These are phyloP conservation scores for Tinea pellionella DNA, from an alignment of 2,888 invertebrate genomes.

Conservation along the genomic window DNA sequence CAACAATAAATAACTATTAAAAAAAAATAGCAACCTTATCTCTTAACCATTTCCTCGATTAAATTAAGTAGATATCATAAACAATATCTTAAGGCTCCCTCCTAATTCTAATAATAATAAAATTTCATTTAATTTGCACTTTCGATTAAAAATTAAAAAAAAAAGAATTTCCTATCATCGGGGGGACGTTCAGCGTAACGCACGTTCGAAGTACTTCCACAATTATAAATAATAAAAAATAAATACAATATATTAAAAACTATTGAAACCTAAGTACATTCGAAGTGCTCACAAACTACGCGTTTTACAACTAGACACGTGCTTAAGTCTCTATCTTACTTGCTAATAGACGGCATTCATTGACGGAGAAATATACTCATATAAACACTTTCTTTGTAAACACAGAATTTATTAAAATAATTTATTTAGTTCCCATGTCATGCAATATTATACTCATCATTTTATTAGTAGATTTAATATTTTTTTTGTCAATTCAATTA, in stretches of 20 bases:
- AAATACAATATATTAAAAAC: background rate
- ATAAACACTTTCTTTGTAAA: background rate
- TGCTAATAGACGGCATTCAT: background rate
- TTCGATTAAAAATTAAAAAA: constrained; percentile 35
- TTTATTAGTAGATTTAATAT: too few species aligned
- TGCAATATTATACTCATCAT: too few species aligned
- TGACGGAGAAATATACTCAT: background rate
- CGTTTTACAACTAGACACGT: constrained; percentile 1
- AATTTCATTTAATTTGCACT: constrained; percentile 60
- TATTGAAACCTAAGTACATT: background rate
- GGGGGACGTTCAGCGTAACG: constrained; percentile 64
- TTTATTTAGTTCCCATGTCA: too few species aligned
- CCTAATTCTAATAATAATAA: constrained; percentile 8
- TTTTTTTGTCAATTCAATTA: too few species aligned
- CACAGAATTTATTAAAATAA: too few species aligned
- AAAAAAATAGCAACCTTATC: constrained; percentile 10
- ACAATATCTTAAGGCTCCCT: constrained; percentile 10
- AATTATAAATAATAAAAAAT: constrained; percentile 1
- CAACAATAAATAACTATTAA: constrained; percentile 10
- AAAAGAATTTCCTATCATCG: constrained; percentile 34
- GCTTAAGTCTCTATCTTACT: background rate
- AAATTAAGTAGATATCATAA: background rate
- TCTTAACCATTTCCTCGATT: constrained; percentile 6
- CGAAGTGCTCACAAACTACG: background rate
- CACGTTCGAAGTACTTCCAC: constrained; percentile 55